These are phyloP conservation scores for Heliothis subflexa DNA, from an alignment of 1,140 invertebrate species.

Conservation along the genomic window DNA sequence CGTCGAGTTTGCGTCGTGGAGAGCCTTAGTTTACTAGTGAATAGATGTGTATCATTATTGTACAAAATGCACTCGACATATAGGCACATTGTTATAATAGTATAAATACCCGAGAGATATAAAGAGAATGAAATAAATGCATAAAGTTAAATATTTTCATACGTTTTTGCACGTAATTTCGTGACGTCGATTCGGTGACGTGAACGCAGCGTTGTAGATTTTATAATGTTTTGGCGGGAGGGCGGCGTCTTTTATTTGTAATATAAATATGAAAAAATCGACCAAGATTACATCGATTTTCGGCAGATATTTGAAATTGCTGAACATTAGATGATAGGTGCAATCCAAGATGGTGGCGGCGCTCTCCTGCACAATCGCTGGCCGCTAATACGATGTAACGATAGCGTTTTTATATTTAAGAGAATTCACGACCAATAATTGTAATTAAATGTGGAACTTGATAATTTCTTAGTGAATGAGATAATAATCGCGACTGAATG, in stretches of 20 bases:
- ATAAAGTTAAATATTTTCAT: slow-evolving; percentile 85
- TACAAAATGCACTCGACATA: slow-evolving; percentile 82
- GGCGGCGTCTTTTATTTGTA: slow-evolving; percentile 51
- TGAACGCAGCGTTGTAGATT: slow-evolving; percentile 69
- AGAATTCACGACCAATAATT: slow-evolving; percentile 85
- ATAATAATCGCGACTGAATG: slow-evolving; percentile 83
- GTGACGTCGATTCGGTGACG: slow-evolving; percentile 66
- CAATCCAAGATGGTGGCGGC: slow-evolving; percentile 51
- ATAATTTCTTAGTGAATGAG: slow-evolving; percentile 83
- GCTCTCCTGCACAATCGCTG: slow-evolving; percentile 61
- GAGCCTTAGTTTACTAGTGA: slow-evolving; percentile 80
- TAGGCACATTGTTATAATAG: slow-evolving; percentile 84
- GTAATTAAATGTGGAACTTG: slow-evolving; percentile 81
- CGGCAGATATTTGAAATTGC: slow-evolving; percentile 5
- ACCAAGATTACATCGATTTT: slow-evolving; percentile 7
- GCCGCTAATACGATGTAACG: slow-evolving; percentile 75
- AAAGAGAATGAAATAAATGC: slow-evolving; percentile 73
- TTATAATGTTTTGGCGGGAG: slow-evolving; percentile 67
- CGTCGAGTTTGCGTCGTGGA: slow-evolving; percentile 58
- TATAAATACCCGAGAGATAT: slow-evolving; percentile 80
- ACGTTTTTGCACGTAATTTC: slow-evolving; percentile 84
- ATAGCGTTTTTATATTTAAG: slow-evolving; percentile 80
- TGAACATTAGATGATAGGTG: slow-evolving; percentile 21
- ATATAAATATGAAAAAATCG: slow-evolving; percentile 46
- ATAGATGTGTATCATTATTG: slow-evolving; percentile 80